Conservation (phyloP, 2,797 vertebrate species). For the Decapterus maruadsi region DNA sequence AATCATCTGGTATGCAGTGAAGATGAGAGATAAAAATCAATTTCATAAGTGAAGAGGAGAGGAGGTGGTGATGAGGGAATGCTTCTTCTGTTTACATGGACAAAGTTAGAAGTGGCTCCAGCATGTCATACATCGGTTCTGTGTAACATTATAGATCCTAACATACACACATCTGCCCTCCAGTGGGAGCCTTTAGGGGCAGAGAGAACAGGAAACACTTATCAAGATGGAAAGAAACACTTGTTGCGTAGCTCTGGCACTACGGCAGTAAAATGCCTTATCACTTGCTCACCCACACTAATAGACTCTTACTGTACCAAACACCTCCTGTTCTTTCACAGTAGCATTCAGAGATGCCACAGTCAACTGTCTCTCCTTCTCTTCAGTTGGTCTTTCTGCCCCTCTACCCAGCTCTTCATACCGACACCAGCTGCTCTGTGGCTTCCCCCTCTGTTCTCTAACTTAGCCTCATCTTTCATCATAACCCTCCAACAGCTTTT, state of each 20-base stretch:
- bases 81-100: slow-evolving; percentile 12
- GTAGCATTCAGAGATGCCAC: slow-evolving; percentile 54
- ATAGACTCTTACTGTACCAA: slow-evolving; percentile 75
- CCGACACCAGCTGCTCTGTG: slow-evolving; percentile 57
- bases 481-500: slow-evolving; percentile 13
- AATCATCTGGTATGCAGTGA: slow-evolving; percentile 48
- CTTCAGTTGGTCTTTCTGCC: slow-evolving; percentile 48
- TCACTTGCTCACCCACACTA: slow-evolving; percentile 69
- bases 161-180: slow-evolving; percentile 5
- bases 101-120: slow-evolving; percentile 11
- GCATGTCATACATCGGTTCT: slow-evolving; percentile 5
- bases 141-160: neutral
- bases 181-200: slow-evolving; percentile 5
- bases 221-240: slow-evolving; percentile 59
- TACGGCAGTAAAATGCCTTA: slow-evolving; percentile 63
- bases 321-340: slow-evolving; percentile 64
- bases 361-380: slow-evolving; percentile 53
- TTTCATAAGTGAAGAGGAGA: slow-evolving; percentile 55
- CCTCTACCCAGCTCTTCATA: slow-evolving; percentile 41
- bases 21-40: slow-evolving; percentile 51
- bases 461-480: slow-evolving; percentile 38
- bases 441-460: slow-evolving; percentile 15
- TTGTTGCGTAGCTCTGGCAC: slow-evolving; percentile 59
- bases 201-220: slow-evolving; percentile 28
- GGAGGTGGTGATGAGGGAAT: slow-evolving; percentile 62